Evolutionary conservation across 2,113 vertebrate species (phyloP), one percentile per base, ranked within the genome.

Genomic region (Microtus ochrogaster): DNA sequence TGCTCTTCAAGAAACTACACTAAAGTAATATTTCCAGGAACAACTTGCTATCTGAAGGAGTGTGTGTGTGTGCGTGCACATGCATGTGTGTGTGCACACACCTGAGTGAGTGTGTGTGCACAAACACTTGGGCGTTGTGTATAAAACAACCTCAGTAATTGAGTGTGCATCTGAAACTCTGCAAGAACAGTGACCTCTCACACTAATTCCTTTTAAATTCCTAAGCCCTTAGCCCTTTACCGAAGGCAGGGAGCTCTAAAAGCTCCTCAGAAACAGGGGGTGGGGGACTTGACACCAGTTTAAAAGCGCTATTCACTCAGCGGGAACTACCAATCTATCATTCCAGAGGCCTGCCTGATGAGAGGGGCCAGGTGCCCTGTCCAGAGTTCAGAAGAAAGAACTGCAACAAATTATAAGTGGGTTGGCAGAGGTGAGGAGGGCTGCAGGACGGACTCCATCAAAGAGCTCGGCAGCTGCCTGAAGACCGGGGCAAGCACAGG

Each of bases 221-320:
- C 58, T 81, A 65, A 91, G 47, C 47, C 92, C 49, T 95, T 65
- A 30, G 55, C 39, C 14, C 47, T 91, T 61, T n/a, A 61, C 61
- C 58, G 36, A 65, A 89, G 89, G 77, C 63, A 65, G 19, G 63
- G 65, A 92, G 26, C 81, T 89, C 89, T 96, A 11, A 84, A 97
- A 96, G 84, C 95, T 94, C 72, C 79, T 90, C 49, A 7, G 81
- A 49, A 91, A 93, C 74, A 65, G n/a, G n/a, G 55, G 14, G 14
- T 70, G 55, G 11, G 33, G 81, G 89, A 95, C 90, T 94, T 90
- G 87, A 92, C 21, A 65, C 36, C 52, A 87, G 83, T 90, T 87
- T 95, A 58, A 94, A 91, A 96, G 93, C 36, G 68, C 78, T 77
- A 7, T 78, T 85, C 4, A 10, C 66, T 36, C 96, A 96, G 94